Base-by-base conservation (phyloP, 2,888 invertebrate genomes). In the Parapristionchus giblindavisi region DNA sequence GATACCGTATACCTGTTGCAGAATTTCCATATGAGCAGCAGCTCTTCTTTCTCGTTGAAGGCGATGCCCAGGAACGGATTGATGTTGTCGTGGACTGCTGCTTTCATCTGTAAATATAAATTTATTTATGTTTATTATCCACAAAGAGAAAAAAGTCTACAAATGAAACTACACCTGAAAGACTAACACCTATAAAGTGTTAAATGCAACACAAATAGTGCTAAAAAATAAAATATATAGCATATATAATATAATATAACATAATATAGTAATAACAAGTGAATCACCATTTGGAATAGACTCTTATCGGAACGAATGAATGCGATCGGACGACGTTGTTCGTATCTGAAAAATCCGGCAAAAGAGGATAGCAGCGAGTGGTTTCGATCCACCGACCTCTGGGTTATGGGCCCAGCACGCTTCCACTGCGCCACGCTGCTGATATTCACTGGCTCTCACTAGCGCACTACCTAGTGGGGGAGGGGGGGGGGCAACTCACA, bases 21-120 rank as follows among this genome's bases (percentile, higher is more conserved):
- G 76, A 87, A 87, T 76, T 87, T 87, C 86, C 86, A 87, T 1
- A 87, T 75, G 24, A 87, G 75, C 17, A 87, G 72, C 80, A 87
- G 76, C 54, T 86, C 87, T 34, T 87, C 87, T 70, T 81, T 83
- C 70, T 86, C 86, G 76, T 86, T 86, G 80, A 85, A 86, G 14
- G 80, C 77, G 78, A 86, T 86, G n/a, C 98, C 98, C 89, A 97
- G 94, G 90, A 98, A 98, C 74, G 95, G 94, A 90, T 97, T 97
- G 80, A 98, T 92, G 90, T 98, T 97, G 27, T 68, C 68, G 21
- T 68, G 68, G 8, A 68, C 52, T 6, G 68, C 52, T 32, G 68
- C 68, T 68, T 52, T 68, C 68, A 52, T 68, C 68, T 68, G 24
- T 24, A 38, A 56, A 8, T 56, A n/a, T 24, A 54, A 8, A 54